These are phyloP conservation scores for Clepsis dumicolana DNA, from an alignment of 2,888 invertebrate genomes.

Conservation along the genomic window DNA sequence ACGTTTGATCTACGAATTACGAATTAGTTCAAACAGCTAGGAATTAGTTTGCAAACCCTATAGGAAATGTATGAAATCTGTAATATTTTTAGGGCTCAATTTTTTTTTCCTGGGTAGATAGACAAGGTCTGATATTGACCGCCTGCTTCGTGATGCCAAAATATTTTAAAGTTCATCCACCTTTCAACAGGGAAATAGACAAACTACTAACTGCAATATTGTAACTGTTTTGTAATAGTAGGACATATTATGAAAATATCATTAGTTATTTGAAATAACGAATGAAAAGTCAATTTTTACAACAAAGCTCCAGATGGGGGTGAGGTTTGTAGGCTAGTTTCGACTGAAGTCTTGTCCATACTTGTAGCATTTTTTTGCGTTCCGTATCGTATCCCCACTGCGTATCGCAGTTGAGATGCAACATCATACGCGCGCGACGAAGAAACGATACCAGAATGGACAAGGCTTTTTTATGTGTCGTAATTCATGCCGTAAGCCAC, in stretches of 20 bases:
- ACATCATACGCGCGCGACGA: background rate
- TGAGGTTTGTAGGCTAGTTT: constrained; percentile 51
- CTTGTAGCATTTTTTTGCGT: background rate
- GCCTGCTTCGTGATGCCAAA: background rate
- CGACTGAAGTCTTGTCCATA: background rate
- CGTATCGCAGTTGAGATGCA: background rate
- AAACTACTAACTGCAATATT: too few relatives aligned
- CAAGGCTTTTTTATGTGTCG: background rate
- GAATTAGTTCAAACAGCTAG: too few relatives aligned
- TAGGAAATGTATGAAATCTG: too few relatives aligned
- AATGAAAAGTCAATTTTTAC: constrained; percentile 44
- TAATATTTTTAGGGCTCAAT: too few relatives aligned
- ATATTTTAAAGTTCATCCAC: background rate
- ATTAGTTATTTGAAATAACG: background rate
- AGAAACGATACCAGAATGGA: background rate
- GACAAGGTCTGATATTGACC: background rate
- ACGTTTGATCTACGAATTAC: too few relatives aligned
- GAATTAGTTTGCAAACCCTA: too few relatives aligned
- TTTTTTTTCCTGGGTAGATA: too few relatives aligned
- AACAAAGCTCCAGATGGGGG: constrained; percentile 58
- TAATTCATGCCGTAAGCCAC: constrained; percentile 5
- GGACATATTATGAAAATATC: too few relatives aligned
- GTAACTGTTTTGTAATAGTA: too few relatives aligned
- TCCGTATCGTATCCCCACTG: too few relatives aligned
- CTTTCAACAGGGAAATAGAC: background rate